Conservation (phyloP, 2,797 vertebrate species). For the Sebastes paucispinis region DNA sequence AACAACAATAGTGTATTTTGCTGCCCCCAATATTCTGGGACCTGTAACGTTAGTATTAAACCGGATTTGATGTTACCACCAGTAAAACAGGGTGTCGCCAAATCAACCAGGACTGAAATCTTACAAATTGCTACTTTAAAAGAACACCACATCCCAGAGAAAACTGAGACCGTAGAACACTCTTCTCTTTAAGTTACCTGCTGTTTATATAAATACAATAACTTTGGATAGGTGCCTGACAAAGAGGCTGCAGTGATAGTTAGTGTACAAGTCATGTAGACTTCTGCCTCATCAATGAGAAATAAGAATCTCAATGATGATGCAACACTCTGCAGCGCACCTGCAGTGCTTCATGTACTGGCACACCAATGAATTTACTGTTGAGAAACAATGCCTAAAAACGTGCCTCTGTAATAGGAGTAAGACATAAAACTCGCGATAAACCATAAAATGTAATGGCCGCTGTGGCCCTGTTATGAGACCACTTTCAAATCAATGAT, state of each 20-base stretch:
- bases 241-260: constrained; percentile 16
- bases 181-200: background rate
- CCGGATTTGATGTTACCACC: too few species aligned
- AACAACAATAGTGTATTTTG: too few species aligned
- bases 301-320: constrained; percentile 37
- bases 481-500: constrained; percentile 56
- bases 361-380: constrained; percentile 11
- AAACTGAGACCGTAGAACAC: background rate
- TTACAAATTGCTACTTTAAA: fast-evolving
- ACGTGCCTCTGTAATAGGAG: background rate
- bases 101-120: too few species aligned
- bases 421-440: constrained; percentile 26
- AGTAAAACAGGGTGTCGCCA: too few species aligned
- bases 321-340: constrained; percentile 45
- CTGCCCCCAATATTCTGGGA: too few species aligned
- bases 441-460: constrained; percentile 43
- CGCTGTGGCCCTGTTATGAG: constrained; percentile 29
- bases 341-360: constrained; percentile 35
- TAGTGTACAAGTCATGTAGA: constrained; percentile 13
- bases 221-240: constrained; percentile 2
- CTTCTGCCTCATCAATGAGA: constrained; percentile 45
- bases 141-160: background rate
- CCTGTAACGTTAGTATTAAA: too few species aligned
- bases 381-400: constrained; percentile 25
- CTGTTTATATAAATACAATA: constrained; percentile 6